These are phyloP conservation scores for Ptychodera flava DNA, from an alignment of 35 echinoderm and acorn worm species.

Conservation along the genomic window DNA sequence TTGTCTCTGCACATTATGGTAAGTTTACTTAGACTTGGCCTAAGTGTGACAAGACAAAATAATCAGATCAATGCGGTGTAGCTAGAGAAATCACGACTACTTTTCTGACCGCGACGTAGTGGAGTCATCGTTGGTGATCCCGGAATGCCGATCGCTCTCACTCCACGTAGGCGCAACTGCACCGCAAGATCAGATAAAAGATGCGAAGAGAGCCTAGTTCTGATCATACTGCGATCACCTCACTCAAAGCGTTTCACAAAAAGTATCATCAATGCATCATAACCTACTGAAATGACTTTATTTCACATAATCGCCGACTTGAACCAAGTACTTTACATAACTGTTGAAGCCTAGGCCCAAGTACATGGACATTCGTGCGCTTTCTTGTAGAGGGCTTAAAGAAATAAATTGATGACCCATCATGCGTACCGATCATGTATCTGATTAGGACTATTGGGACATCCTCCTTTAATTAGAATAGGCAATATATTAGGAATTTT, in stretches of 20 bases:
- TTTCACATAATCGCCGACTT: no score
- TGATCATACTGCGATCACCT: no score
- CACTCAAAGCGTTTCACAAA: no score
- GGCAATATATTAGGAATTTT: background rate
- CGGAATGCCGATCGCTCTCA: background rate
- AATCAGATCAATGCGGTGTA: background rate
- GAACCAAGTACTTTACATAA: no score
- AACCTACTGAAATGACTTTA: no score
- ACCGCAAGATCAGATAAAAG: no score
- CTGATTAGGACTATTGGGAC: background rate
- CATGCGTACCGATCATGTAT: background rate
- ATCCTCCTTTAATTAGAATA: background rate
- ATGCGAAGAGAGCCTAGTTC: no score
- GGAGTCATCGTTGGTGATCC: background rate
- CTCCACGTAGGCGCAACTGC: no score
- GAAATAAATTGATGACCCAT: background rate
- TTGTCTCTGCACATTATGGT: conserved; percentile 43
- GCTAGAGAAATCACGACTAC: background rate
- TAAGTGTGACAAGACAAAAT: background rate
- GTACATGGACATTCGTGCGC: background rate
- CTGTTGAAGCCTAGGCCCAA: no score
- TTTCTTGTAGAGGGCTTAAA: background rate
- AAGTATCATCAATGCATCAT: no score
- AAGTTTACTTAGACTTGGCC: background rate
- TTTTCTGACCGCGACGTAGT: background rate